Percentiles rank a stretch among this genome's conserved stretches.
Conservation (phyloP, 2,113 vertebrate genomes). For the Aix galericulata region DNA sequence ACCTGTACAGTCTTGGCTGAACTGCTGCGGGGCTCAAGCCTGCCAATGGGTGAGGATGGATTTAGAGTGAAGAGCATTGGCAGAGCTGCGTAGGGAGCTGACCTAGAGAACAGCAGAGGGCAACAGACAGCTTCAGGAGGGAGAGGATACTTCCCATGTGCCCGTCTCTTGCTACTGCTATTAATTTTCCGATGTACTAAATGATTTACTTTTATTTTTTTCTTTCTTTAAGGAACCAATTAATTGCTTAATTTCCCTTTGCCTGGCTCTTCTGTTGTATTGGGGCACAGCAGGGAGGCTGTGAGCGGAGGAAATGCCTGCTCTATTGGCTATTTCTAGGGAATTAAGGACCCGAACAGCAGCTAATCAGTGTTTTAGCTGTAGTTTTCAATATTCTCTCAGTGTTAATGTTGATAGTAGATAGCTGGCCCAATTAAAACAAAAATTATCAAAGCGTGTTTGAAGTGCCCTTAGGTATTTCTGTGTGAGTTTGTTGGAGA, state of each 20-base stretch:
- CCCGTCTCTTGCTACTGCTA: neutral
- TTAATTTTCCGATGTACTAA: slow-evolving; percentile 3
- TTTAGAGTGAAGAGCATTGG: neutral
- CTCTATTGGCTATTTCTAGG: slow-evolving; percentile 50
- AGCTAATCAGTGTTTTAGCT: slow-evolving; percentile 63
- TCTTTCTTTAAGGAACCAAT: neutral
- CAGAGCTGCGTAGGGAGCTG: neutral
- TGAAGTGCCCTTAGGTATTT: slow-evolving; percentile 71
- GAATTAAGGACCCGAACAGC: slow-evolving; percentile 42
- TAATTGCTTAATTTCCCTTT: slow-evolving; percentile 66
- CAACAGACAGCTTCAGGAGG: neutral
- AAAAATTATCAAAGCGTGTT: slow-evolving; percentile 67
- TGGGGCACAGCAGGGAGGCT: slow-evolving; percentile 47
- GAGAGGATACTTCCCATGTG: neutral
- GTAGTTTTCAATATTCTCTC: slow-evolving; percentile 59
- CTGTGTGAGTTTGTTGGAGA: neutral
- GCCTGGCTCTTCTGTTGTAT: slow-evolving; percentile 35
- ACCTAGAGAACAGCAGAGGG: slow-evolving; percentile 9
- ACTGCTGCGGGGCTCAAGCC: neutral
- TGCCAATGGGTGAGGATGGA: neutral
- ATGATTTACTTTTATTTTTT: neutral
- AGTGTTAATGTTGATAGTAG: slow-evolving; percentile 69
- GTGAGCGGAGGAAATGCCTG: slow-evolving; percentile 34
- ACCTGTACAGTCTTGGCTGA: neutral
- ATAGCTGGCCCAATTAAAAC: slow-evolving; percentile 67